Percentiles rank a stretch among this genome's conserved stretches.
Evolutionary conservation across 2,888 invertebrate species (phyloP).

Genomic region (Noctua pronuba): DNA sequence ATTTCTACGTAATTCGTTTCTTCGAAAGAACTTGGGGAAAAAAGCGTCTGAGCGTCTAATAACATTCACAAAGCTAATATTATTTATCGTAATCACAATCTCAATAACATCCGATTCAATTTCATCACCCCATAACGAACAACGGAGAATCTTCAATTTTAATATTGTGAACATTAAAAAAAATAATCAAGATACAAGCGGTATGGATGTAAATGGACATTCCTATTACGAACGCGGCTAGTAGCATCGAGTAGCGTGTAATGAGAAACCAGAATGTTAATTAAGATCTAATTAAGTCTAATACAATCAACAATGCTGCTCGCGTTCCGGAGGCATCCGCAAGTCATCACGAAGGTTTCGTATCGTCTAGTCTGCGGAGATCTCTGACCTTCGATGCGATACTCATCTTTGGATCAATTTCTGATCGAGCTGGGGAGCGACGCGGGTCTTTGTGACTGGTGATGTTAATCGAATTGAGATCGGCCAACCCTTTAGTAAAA

Average conservation of each 20-base stretch:
- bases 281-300: slow-evolving; percentile 90
- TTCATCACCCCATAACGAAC: slow-evolving; percentile 78
- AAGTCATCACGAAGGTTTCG: slow-evolving; percentile 86
- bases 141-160: slow-evolving; percentile 72
- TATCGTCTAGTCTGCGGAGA: slow-evolving; percentile 76
- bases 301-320: slow-evolving; percentile 90
- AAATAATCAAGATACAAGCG: slow-evolving; percentile 83
- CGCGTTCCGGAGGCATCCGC: slow-evolving; percentile 88
- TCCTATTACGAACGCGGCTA: slow-evolving; percentile 85
- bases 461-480: slow-evolving; percentile 88
- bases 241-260: slow-evolving; percentile 89
- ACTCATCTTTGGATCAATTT: slow-evolving; percentile 47
- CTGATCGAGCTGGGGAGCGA: slow-evolving; percentile 59
- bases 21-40: slow-evolving; percentile 44
- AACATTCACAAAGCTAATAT: slow-evolving; percentile 69
- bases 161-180: slow-evolving; percentile 80
- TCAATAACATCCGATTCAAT: slow-evolving; percentile 80
- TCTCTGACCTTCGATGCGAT: slow-evolving; percentile 78
- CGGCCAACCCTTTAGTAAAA: slow-evolving; percentile 90
- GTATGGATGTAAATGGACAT: slow-evolving; percentile 85
- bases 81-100: slow-evolving; percentile 71
- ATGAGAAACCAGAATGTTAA: slow-evolving; percentile 90
- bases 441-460: slow-evolving; percentile 76
- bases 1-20: slow-evolving; percentile 62
- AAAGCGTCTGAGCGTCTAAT: slow-evolving; percentile 55